Evolutionary conservation across 2,113 vertebrate species (phyloP).

Genomic region (Emberiza fucata): DNA sequence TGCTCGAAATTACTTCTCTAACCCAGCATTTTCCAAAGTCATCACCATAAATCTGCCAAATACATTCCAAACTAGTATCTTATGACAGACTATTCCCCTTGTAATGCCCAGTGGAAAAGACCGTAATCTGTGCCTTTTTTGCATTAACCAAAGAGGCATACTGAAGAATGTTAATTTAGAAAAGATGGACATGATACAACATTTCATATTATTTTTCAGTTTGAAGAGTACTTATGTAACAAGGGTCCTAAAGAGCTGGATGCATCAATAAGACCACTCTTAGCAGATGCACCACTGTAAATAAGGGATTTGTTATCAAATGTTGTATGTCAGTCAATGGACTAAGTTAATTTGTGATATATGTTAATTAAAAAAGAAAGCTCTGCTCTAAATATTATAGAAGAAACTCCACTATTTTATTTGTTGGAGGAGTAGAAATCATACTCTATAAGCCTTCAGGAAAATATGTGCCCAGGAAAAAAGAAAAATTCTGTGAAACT

Average conservation of each 20-base stretch:
- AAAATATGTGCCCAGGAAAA: neutral
- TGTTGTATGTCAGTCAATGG: neutral
- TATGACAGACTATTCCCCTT: neutral
- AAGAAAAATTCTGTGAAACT: neutral
- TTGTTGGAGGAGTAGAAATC: neutral
- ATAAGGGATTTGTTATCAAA: neutral
- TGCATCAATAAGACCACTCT: neutral
- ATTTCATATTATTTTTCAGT: neutral
- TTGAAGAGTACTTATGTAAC: neutral
- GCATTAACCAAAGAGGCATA: neutral
- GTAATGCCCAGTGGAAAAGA: neutral
- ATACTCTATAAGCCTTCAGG: neutral
- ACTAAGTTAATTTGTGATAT: neutral
- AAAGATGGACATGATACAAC: neutral
- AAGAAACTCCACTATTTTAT: neutral
- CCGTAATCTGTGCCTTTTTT: neutral
- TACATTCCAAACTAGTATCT: neutral
- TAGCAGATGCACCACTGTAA: neutral
- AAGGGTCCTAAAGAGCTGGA: neutral
- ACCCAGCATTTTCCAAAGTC: constrained; percentile 8
- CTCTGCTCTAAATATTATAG: neutral
- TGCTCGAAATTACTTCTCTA: neutral
- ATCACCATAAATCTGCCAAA: neutral
- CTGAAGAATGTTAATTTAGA: neutral
- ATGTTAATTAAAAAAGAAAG: neutral